Conservation (phyloP, 2,797 vertebrate species). For the Danio kyathit region DNA sequence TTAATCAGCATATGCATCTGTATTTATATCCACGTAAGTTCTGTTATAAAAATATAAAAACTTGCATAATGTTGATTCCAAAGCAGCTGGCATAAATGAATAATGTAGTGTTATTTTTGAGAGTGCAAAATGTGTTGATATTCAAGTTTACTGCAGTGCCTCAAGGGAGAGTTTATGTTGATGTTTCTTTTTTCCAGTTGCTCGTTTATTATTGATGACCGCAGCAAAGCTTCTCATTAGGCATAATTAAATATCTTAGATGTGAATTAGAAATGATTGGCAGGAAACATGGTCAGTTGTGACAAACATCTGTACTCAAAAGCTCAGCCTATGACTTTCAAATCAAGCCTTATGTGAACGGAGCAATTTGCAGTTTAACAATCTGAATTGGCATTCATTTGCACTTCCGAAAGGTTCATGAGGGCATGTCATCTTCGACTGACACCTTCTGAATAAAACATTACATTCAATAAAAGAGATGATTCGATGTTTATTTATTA, state of each 20-base stretch:
- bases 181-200: slow-evolving; percentile 65
- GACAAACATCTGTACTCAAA: slow-evolving; percentile 74
- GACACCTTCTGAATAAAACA: not conserved
- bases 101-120: slow-evolving; percentile 59
- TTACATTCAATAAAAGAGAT: slow-evolving; percentile 9
- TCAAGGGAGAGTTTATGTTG: slow-evolving; percentile 71
- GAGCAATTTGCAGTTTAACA: not conserved
- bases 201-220: slow-evolving; percentile 79
- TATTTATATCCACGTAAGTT: slow-evolving; percentile 14
- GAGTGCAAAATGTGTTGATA: slow-evolving; percentile 61
- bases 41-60: slow-evolving; percentile 16
- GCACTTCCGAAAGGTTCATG: not conserved
- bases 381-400: slow-evolving; percentile 11
- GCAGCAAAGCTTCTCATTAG: slow-evolving; percentile 75
- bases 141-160: slow-evolving; percentile 67
- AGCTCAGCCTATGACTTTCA: slow-evolving; percentile 38
- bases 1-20: slow-evolving; percentile 19
- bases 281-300: slow-evolving; percentile 73
- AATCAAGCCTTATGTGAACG: slow-evolving; percentile 2
- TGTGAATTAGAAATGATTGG: slow-evolving; percentile 71
- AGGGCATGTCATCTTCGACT: slow-evolving; percentile 10
- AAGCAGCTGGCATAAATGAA: slow-evolving; percentile 48
- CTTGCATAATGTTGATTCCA: slow-evolving; percentile 14
- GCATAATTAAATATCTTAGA: slow-evolving; percentile 78
- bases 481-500: not conserved